phyloP scores from a whole-genome alignment of 1,140 invertebrate genomes.

The Helicoverpa zea region DNA sequence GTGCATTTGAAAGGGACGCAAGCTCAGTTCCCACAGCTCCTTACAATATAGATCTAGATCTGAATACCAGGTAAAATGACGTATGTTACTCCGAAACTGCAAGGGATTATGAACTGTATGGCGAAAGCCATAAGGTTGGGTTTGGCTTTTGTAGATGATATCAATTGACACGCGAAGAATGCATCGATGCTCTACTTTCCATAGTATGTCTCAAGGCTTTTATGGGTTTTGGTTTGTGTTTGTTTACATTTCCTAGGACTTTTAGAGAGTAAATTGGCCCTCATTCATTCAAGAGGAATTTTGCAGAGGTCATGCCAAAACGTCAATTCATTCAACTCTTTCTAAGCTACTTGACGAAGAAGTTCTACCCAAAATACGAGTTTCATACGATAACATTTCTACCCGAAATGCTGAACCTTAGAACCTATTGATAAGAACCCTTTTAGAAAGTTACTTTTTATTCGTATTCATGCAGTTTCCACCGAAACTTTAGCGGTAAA shows the following conservation, averaged over 20 bases:
- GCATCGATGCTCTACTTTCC: constrained; percentile 66
- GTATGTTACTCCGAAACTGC: background rate
- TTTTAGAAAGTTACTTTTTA: too few species aligned
- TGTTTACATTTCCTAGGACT: constrained; percentile 25
- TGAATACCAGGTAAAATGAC: background rate
- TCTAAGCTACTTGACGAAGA: too few species aligned
- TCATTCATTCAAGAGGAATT: background rate
- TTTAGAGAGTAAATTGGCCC: background rate
- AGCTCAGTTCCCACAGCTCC: constrained; percentile 67
- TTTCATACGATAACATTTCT: too few species aligned
- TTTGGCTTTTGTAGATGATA: background rate
- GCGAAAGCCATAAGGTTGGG: background rate
- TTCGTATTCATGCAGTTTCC: too few species aligned
- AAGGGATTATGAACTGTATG: background rate
- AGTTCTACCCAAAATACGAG: too few species aligned
- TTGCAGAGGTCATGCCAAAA: too few species aligned
- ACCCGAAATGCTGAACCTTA: too few species aligned
- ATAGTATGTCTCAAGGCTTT: constrained; percentile 52
- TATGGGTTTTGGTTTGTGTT: constrained; percentile 25
- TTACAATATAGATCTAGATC: constrained; percentile 56
- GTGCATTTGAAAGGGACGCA: constrained; percentile 70
- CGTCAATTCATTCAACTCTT: too few species aligned
- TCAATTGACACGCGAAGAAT: constrained; percentile 61
- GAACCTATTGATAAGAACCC: too few species aligned
- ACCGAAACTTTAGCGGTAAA: too few species aligned